phyloP scores from a whole-genome alignment of 1,140 invertebrate genomes.

The Bombus picipes region DNA sequence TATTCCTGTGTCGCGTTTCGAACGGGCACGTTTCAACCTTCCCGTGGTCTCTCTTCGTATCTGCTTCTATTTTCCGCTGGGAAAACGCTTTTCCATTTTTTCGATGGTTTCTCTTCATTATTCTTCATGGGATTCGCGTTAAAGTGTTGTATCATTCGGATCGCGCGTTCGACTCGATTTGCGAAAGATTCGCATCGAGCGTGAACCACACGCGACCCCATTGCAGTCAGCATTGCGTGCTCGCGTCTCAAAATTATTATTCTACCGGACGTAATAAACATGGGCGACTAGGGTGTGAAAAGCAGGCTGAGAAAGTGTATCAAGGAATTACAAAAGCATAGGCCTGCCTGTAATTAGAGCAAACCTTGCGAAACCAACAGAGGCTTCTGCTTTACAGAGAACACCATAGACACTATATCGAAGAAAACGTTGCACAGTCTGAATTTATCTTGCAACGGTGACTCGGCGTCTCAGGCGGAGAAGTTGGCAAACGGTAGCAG shows the following conservation, averaged over 20 bases:
- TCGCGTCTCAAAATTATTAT: too few relatives aligned
- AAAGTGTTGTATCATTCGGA: not conserved
- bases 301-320: not conserved
- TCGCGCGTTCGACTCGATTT: not conserved
- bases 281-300: too few relatives aligned
- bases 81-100: not conserved
- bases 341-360: not conserved
- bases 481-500: slow-evolving; percentile 73
- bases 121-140: not conserved
- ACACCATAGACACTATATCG: slow-evolving; percentile 76
- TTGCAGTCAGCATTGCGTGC: slow-evolving; percentile 28
- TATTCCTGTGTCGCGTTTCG: slow-evolving; percentile 52
- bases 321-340: not conserved
- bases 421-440: slow-evolving; percentile 81
- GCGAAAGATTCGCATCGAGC: not conserved
- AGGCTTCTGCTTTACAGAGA: slow-evolving; percentile 71
- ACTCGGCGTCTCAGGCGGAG: slow-evolving; percentile 60
- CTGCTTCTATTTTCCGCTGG: slow-evolving; percentile 6
- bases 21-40: slow-evolving; percentile 24
- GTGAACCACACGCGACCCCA: not conserved
- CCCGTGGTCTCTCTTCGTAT: not conserved
- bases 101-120: not conserved
- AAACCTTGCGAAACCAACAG: not conserved
- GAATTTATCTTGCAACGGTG: slow-evolving; percentile 79
- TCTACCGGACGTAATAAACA: too few relatives aligned